Evolutionary conservation across 2,113 vertebrate species (phyloP).

Genomic region (Chiloscyllium plagiosum): DNA sequence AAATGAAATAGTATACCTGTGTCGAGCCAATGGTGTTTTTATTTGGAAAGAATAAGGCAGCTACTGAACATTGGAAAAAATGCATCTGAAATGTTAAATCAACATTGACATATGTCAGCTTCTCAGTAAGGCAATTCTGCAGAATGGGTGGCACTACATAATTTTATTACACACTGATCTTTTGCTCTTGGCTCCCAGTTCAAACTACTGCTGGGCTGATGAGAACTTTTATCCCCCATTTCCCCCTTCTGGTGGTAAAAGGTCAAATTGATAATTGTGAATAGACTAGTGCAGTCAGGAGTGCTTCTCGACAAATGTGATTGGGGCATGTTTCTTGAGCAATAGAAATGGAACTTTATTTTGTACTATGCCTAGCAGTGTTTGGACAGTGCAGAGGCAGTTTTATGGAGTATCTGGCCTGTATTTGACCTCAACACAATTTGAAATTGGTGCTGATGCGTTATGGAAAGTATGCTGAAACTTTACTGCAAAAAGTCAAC

Average conservation of each 20-base stretch:
- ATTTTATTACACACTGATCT: background rate
- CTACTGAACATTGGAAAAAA: background rate
- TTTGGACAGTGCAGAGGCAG: background rate
- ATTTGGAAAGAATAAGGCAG: background rate
- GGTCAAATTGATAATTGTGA: background rate
- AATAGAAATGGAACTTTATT: background rate
- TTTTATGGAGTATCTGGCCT: background rate
- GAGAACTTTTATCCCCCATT: background rate
- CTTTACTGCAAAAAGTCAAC: background rate
- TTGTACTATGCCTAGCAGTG: background rate
- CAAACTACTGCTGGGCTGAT: background rate
- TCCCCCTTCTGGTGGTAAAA: background rate
- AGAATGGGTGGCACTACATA: background rate
- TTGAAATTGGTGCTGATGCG: background rate
- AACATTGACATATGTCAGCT: background rate
- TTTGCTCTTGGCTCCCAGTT: background rate
- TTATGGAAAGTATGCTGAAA: background rate
- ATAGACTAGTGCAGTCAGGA: background rate
- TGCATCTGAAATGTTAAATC: background rate
- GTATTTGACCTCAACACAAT: background rate
- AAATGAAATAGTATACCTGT: background rate
- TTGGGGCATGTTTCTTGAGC: background rate
- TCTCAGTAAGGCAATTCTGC: background rate
- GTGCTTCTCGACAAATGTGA: background rate
- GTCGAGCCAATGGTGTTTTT: background rate